Evolutionary conservation across 2,113 vertebrate genomes (phyloP).

Genomic region (Corvus cornix): DNA sequence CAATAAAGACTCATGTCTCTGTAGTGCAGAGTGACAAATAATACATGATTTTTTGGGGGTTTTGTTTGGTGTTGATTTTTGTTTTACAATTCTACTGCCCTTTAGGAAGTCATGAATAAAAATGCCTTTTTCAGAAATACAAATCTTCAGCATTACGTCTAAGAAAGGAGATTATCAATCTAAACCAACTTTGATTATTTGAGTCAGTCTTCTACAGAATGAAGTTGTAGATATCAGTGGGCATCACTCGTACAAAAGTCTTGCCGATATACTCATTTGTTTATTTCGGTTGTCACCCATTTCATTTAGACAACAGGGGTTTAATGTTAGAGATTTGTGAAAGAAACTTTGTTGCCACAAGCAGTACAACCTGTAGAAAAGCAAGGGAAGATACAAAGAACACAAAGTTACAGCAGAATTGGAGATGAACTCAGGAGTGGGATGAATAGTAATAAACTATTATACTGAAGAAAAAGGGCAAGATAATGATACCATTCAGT

Average conservation of each 20-base stretch:
- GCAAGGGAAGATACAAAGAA: neutral
- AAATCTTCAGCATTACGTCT: neutral
- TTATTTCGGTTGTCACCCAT: neutral
- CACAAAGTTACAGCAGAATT: neutral
- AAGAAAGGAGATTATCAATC: neutral
- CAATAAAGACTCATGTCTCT: neutral
- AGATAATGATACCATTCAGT: neutral
- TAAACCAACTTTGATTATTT: neutral
- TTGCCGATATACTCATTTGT: neutral
- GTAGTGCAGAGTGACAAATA: neutral
- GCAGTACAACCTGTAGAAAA: neutral
- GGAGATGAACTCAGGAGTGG: neutral
- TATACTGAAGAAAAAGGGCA: neutral
- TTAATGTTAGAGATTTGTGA: neutral
- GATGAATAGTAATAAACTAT: neutral
- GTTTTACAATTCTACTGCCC: neutral
- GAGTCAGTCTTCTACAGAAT: neutral
- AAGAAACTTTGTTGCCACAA: neutral
- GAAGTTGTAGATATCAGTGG: neutral
- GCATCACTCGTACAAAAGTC: neutral
- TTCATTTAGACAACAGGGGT: neutral
- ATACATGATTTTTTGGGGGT: fast-evolving
- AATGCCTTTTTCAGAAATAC: neutral
- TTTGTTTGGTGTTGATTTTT: neutral
- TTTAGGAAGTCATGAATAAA: neutral